Evolutionary conservation across 23 tunicate genomes (phyloP).

Genomic region (Ascidia mentula): DNA sequence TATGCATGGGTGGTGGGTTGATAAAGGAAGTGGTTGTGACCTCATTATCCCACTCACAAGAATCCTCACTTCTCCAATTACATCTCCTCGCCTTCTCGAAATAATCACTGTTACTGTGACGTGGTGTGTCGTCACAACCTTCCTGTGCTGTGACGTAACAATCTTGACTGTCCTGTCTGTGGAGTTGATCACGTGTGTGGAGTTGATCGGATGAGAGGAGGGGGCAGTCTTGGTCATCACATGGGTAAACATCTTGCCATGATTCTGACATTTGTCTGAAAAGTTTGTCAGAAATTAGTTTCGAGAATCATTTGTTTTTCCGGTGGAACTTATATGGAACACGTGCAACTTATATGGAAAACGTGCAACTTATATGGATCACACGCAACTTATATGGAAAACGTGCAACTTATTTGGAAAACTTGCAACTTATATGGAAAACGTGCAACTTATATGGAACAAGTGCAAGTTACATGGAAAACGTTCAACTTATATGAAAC

Average conservation of each 20-base stretch:
- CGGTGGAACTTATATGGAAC: too few relatives aligned
- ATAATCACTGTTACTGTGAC: not conserved
- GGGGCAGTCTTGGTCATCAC: conserved; percentile 5
- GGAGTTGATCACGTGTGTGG: not conserved
- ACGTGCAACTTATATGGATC: too few relatives aligned
- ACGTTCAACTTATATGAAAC: too few relatives aligned
- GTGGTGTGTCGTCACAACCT: not conserved
- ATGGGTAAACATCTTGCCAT: not conserved
- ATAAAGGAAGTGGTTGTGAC: not conserved
- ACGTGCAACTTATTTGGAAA: too few relatives aligned
- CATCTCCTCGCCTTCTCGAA: not conserved
- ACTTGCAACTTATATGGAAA: too few relatives aligned
- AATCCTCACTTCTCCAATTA: not conserved
- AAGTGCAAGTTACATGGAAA: too few relatives aligned
- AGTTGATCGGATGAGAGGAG: not conserved
- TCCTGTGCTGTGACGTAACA: not conserved
- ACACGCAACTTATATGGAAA: too few relatives aligned
- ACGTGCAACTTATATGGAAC: too few relatives aligned
- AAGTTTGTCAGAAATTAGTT: too few relatives aligned
- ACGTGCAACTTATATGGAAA: too few relatives aligned
- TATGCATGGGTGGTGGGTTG: not conserved
- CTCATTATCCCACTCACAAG: not conserved
- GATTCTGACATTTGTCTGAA: not conserved
- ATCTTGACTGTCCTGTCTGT: not conserved
- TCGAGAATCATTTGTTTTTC: too few relatives aligned